Conservation (phyloP, 2,888 invertebrate genomes). For the Aricia artaxerxes region DNA sequence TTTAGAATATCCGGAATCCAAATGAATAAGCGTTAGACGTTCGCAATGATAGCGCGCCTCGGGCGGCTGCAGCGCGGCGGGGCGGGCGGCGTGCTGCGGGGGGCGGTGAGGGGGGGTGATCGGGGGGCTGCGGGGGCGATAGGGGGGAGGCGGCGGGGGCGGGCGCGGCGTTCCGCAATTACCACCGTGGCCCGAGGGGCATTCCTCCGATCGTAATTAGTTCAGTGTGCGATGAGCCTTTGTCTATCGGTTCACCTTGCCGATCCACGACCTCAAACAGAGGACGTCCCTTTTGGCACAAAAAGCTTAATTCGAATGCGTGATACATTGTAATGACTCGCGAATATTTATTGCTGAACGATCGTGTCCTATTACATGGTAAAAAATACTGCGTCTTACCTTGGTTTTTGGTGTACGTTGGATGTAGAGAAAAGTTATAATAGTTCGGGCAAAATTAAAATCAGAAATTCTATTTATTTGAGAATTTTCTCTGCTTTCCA, state of each 20-base stretch:
- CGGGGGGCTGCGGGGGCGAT: neutral
- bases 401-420: neutral
- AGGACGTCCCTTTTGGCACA: constrained; percentile 60
- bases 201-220: constrained; percentile 71
- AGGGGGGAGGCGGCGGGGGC: neutral
- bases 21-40: constrained; percentile 67
- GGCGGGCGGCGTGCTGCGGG: neutral
- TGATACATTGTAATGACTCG: constrained; percentile 39
- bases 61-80: constrained; percentile 45
- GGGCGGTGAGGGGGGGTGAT: neutral
- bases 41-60: constrained; percentile 51
- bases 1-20: constrained; percentile 64
- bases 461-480: neutral
- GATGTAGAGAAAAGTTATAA: neutral
- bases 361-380: neutral
- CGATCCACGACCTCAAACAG: constrained; percentile 59
- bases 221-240: constrained; percentile 69
- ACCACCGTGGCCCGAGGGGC: constrained; percentile 63
- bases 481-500: constrained; percentile 2
- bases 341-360: constrained; percentile 6
- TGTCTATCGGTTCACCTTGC: constrained; percentile 76
- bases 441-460: neutral
- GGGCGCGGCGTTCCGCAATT: constrained; percentile 56
- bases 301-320: constrained; percentile 46
- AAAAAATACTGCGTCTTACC: constrained; percentile 5